phyloP scores from a whole-genome alignment of 2,888 invertebrate genomes.

The Strigamia transsilvanica region DNA sequence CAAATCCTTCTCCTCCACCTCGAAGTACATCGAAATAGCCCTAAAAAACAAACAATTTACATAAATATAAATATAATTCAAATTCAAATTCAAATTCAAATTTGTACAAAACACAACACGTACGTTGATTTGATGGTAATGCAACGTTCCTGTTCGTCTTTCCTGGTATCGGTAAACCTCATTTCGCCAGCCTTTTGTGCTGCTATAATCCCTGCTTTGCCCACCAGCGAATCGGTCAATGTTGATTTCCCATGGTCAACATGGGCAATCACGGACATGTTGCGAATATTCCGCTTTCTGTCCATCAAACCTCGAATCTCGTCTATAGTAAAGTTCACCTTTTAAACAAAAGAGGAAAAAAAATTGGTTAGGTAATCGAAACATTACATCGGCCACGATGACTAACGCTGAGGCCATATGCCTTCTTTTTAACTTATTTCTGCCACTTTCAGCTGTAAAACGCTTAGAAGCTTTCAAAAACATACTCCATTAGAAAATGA shows the following conservation, averaged over 20 bases:
- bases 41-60: conserved; percentile 70
- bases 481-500: too few species aligned
- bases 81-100: too few species aligned
- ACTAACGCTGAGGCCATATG: too few species aligned
- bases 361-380: background rate
- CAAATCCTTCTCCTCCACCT: conserved; percentile 92
- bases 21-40: conserved; percentile 99
- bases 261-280: conserved; percentile 99
- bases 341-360: background rate
- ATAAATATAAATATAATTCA: too few species aligned
- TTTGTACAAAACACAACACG: conserved; percentile 64
- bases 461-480: background rate
- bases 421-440: too few species aligned
- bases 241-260: conserved; percentile 99
- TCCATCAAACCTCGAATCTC: conserved; percentile 99
- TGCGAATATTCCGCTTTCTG: conserved; percentile 99
- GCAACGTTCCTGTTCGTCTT: conserved; percentile 99
- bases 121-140: conserved; percentile 99
- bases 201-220: conserved; percentile 99
- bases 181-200: conserved; percentile 98
- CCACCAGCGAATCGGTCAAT: conserved; percentile 97
- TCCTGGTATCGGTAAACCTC: conserved; percentile 98
- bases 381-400: background rate
- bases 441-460: too few species aligned
- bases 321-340: conserved; percentile 99